Evolutionary conservation across 2,797 vertebrate species (phyloP).

Genomic region (Synaphobranchus kaupii): DNA sequence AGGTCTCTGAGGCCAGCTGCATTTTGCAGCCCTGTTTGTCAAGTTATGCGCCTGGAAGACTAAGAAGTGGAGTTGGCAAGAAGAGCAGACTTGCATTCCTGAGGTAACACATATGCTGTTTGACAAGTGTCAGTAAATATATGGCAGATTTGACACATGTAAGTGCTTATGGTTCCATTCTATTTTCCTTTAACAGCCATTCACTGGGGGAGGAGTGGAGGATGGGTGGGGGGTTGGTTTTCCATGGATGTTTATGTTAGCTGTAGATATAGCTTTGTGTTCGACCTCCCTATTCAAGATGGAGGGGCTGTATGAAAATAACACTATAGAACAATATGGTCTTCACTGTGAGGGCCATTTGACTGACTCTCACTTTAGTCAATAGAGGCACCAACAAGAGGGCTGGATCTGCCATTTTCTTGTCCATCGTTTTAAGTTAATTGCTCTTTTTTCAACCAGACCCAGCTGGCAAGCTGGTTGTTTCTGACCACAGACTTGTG

Average conservation of each 20-base stretch:
- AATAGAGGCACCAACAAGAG: slow-evolving; percentile 12
- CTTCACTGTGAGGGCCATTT: slow-evolving; percentile 26
- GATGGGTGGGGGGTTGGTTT: not conserved
- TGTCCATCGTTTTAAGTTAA: slow-evolving; percentile 34
- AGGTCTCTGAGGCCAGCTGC: not conserved
- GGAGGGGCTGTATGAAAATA: slow-evolving; percentile 20
- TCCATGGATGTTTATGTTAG: not conserved
- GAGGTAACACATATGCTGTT: not conserved
- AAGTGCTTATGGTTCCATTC: not conserved
- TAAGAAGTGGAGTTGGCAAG: not conserved
- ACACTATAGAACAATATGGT: slow-evolving; percentile 1
- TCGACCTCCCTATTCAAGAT: not conserved
- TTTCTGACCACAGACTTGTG: slow-evolving; percentile 36
- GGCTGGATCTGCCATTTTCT: slow-evolving; percentile 24
- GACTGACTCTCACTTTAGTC: slow-evolving; percentile 6
- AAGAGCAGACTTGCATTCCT: not conserved
- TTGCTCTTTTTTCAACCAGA: slow-evolving; percentile 36
- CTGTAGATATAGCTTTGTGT: not conserved
- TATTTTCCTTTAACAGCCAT: not conserved
- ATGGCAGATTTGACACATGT: not conserved
- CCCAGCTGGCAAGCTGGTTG: slow-evolving; percentile 28
- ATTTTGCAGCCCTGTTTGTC: not conserved
- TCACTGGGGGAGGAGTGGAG: not conserved
- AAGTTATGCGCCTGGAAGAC: not conserved
- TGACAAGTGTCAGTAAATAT: not conserved